These are phyloP conservation scores for Pseudolaguvia tuberculata DNA, from an alignment of 2,113 vertebrate species.

Conservation along the genomic window DNA sequence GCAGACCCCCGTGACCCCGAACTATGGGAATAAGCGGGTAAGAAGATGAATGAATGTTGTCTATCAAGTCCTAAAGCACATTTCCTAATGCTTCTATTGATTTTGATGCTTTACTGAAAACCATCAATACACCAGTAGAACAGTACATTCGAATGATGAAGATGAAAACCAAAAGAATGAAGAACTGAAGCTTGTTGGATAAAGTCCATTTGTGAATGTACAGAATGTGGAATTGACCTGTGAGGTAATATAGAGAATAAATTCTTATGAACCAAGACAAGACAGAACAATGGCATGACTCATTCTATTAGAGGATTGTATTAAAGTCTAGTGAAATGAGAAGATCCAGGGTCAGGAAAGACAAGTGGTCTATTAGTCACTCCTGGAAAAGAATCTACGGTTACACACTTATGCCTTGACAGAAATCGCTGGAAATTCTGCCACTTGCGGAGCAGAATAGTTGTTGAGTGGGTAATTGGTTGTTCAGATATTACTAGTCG, in stretches of 20 bases:
- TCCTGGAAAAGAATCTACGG: not conserved
- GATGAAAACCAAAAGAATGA: not conserved
- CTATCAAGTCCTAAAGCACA: not conserved
- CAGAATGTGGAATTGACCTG: not conserved
- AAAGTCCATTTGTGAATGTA: slow-evolving; percentile 7
- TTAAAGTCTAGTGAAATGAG: not conserved
- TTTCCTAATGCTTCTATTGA: not conserved
- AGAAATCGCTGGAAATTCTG: not conserved
- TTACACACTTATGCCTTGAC: not conserved
- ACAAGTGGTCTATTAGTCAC: not conserved
- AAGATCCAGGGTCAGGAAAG: not conserved
- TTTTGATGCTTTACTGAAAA: not conserved
- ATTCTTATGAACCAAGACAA: not conserved
- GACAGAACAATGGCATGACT: not conserved
- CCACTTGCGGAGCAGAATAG: not conserved
- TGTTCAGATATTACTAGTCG: not conserved
- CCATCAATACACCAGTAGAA: not conserved
- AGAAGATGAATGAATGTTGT: too few relatives aligned
- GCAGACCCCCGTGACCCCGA: too few relatives aligned
- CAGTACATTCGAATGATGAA: not conserved
- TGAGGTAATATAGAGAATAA: not conserved
- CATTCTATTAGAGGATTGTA: not conserved
- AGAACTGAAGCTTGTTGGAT: not conserved
- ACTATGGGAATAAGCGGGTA: too few relatives aligned
- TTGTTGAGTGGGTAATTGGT: slow-evolving; percentile 3